A percentile compares a stretch with the other conserved stretches of the same genome.
Conservation (phyloP, 2,888 invertebrate genomes). For the Timema cristinae region DNA sequence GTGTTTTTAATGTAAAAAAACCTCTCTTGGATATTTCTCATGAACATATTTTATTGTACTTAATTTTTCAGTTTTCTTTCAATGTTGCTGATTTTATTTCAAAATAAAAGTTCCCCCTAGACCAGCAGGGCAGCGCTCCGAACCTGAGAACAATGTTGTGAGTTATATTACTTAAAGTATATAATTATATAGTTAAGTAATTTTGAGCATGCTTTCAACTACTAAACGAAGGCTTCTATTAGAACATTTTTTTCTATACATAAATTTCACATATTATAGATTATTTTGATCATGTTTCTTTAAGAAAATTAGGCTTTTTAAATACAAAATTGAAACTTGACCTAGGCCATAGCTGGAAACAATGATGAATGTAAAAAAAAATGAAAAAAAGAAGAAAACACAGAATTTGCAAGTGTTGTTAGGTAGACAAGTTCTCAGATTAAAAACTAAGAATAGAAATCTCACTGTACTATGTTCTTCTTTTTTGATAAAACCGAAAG, state of each 20-base stretch:
- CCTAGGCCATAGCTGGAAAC: no score
- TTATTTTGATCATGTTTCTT: background rate
- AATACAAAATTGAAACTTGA: no score
- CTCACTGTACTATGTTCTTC: no score
- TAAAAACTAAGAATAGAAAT: no score
- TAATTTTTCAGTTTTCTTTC: background rate
- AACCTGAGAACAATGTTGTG: constrained; percentile 75
- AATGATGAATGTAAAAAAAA: no score
- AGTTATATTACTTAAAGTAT: constrained; percentile 29
- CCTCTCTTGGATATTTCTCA: background rate
- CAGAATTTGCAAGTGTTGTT: no score
- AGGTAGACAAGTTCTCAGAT: no score
- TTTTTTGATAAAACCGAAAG: no score
- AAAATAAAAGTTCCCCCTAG: constrained; percentile 80
- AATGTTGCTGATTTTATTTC: constrained; percentile 27
- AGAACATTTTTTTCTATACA: background rate
- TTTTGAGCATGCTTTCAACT: no score
- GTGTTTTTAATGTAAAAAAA: background rate
- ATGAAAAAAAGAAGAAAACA: no score
- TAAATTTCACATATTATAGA: background rate
- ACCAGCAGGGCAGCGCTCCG: constrained; percentile 89
- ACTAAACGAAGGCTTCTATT: background rate
- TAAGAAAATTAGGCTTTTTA: no score
- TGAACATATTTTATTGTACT: background rate
- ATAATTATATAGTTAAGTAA: no score